These are phyloP conservation scores for Suricata suricatta DNA, from an alignment of 2,113 vertebrate genomes.

Conservation along the genomic window DNA sequence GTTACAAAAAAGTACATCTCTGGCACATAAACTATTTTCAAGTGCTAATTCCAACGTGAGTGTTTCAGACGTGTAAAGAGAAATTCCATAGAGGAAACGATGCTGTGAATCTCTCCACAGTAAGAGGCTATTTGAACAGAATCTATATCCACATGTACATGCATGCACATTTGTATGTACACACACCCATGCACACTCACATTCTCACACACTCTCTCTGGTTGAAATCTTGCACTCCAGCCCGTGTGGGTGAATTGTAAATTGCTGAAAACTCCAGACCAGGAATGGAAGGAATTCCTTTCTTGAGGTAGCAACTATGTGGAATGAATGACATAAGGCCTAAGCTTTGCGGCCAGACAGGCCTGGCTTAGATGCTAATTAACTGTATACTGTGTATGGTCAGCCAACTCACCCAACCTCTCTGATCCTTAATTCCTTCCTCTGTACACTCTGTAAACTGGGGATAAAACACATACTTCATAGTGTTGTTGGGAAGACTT, in stretches of 20 bases:
- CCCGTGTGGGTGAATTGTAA: neutral
- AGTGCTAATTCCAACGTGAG: constrained; percentile 16
- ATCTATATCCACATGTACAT: neutral
- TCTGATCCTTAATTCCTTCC: neutral
- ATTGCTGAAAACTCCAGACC: neutral
- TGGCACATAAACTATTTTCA: constrained; percentile 9
- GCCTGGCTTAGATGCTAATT: neutral
- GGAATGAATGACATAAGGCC: neutral
- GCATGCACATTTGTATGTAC: fast-evolving
- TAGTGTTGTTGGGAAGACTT: neutral
- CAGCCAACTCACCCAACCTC: neutral
- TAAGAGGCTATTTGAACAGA: neutral
- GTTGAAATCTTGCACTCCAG: neutral
- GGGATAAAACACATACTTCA: neutral
- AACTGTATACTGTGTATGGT: no score
- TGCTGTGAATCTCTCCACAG: neutral
- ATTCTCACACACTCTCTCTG: neutral
- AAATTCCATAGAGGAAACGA: neutral
- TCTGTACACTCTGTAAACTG: neutral
- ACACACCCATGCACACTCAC: neutral
- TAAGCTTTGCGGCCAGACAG: neutral
- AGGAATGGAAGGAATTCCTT: neutral
- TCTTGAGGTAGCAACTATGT: neutral
- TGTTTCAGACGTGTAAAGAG: neutral
- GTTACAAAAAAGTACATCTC: neutral